These are phyloP conservation scores for Apodemus sylvaticus DNA, from an alignment of 2,113 vertebrate genomes.

Conservation along the genomic window DNA sequence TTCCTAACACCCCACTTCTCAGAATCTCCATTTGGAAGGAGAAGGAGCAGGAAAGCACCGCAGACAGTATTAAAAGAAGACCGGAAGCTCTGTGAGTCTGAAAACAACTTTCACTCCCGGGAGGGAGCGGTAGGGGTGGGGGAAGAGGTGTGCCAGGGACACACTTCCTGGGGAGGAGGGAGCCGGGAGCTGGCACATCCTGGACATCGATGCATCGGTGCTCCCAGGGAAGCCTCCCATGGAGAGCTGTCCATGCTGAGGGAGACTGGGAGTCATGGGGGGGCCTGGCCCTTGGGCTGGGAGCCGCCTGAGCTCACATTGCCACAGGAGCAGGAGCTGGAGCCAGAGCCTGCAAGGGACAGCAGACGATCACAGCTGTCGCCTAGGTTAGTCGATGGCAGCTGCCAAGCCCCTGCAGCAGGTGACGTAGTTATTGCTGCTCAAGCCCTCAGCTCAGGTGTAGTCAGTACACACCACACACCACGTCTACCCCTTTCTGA, in stretches of 20 bases:
- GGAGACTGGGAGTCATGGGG: not conserved
- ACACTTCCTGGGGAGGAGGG: not conserved
- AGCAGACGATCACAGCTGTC: not conserved
- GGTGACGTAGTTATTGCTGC: not conserved
- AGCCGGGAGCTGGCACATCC: not conserved
- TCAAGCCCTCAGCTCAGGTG: not conserved
- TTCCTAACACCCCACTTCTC: not conserved
- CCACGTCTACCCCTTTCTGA: no score
- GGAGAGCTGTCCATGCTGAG: not conserved
- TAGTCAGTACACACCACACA: no score
- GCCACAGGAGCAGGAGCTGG: accelerated
- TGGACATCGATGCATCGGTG: not conserved
- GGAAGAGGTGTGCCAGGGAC: not conserved
- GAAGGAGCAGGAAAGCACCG: not conserved
- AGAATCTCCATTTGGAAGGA: not conserved
- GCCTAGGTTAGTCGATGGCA: not conserved
- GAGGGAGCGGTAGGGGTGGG: no score
- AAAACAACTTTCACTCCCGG: not conserved
- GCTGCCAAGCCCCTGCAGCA: not conserved
- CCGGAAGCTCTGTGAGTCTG: not conserved
- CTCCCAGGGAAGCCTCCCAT: not conserved
- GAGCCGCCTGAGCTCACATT: not conserved
- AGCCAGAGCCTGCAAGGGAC: not conserved
- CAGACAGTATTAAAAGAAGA: accelerated
- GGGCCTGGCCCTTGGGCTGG: not conserved